Base-by-base conservation (phyloP, 23 tunicate genomes). In the Trididemnum miniatum region DNA sequence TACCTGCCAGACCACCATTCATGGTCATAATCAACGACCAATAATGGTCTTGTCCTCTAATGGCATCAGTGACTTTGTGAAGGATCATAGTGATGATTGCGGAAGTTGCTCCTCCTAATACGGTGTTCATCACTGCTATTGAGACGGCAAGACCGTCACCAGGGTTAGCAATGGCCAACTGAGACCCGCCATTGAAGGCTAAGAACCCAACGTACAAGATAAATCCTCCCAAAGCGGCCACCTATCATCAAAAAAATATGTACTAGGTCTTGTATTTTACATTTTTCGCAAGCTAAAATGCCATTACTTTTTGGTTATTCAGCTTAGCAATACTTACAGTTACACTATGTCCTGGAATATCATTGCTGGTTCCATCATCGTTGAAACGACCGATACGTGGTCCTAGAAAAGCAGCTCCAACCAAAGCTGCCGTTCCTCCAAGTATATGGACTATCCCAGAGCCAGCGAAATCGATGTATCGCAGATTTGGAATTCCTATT, bases 171-270 rank as follows among this genome's bases (percentile, higher is more conserved):
- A 94, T 94, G 3, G 87, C 28, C 34, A 84, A 80, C 35, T 88
- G 94, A 23, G 98, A 94, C 15, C 98, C 98, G 26, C 98, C 98
- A 77, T 94, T 94, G 80, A 94, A 94, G 1, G 98, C 98, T 81
- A 94, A 50, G 66, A 94, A 94, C 12, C 98, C 94, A 20, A 86
- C 80, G 35, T 80, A 84, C 62, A 94, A 59, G 7, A 88, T 88
- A 59, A 94, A 94, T 25, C 81, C 98, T 12, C 98, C 98, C 75
- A 94, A 44, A 49, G 89, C 65, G 5, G 89, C 89, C 22, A 85
- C 83, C 89, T 85, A 50, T n/a, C n/a, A n/a, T n/a, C n/a, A n/a
- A n/a, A n/a, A n/a, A n/a, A n/a, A n/a, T n/a, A n/a, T n/a, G n/a
- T n/a, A n/a, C n/a, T n/a, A n/a, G n/a, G n/a, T n/a, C n/a, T n/a